phyloP scores from a whole-genome alignment of 2,113 vertebrate genomes.

The Noctilio leporinus region DNA sequence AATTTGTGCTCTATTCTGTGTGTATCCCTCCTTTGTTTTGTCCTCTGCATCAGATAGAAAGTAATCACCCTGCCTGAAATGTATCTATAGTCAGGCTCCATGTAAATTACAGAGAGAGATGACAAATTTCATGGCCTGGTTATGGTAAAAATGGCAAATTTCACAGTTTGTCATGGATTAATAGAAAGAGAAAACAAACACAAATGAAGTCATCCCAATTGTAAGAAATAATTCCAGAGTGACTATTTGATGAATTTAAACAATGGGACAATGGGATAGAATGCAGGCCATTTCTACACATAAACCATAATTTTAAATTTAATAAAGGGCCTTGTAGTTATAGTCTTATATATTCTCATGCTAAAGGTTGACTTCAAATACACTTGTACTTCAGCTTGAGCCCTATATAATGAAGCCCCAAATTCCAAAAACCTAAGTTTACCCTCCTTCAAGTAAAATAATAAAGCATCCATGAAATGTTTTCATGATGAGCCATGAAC shows the following conservation, averaged over 20 bases:
- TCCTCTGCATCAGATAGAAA: slow-evolving; percentile 49
- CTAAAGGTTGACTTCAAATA: slow-evolving; percentile 61
- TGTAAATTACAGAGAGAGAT: slow-evolving; percentile 65
- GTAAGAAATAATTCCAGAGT: slow-evolving; percentile 71
- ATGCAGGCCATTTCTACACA: slow-evolving; percentile 57
- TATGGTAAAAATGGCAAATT: slow-evolving; percentile 75
- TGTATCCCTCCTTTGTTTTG: slow-evolving; percentile 49
- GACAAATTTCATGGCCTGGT: slow-evolving; percentile 67
- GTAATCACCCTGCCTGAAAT: slow-evolving; percentile 24
- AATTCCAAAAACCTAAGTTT: slow-evolving; percentile 57
- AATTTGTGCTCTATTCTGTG: slow-evolving; percentile 15
- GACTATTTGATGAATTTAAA: slow-evolving; percentile 71
- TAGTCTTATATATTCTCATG: slow-evolving; percentile 58
- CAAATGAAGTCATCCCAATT: slow-evolving; percentile 75
- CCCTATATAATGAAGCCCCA: slow-evolving; percentile 51
- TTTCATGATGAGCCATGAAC: slow-evolving; percentile 66
- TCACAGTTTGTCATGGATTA: slow-evolving; percentile 77
- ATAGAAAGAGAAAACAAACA: slow-evolving; percentile 77
- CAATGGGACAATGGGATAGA: slow-evolving; percentile 51
- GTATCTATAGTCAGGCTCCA: slow-evolving; percentile 64
- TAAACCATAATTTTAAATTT: slow-evolving; percentile 70
- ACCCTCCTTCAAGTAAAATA: slow-evolving; percentile 65
- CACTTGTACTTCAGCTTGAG: slow-evolving; percentile 62
- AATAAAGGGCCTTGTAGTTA: slow-evolving; percentile 65
- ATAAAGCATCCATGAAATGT: slow-evolving; percentile 72